These are phyloP conservation scores for Ranitomeya variabilis DNA, from an alignment of 2,113 vertebrate genomes.

Conservation along the genomic window DNA sequence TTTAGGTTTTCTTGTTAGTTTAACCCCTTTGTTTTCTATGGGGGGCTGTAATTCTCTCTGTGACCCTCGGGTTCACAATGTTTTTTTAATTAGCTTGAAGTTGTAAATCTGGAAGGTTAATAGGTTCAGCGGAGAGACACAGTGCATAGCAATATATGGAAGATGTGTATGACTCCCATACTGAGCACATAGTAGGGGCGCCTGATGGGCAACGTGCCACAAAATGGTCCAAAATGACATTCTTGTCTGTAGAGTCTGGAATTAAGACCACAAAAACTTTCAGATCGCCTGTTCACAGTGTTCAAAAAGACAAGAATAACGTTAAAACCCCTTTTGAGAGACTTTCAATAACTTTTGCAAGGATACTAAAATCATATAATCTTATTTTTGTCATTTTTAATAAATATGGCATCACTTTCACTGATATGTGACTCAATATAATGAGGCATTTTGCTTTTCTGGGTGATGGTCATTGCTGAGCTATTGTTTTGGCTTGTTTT, in stretches of 20 bases:
- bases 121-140: not conserved
- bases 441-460: not conserved
- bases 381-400: not conserved
- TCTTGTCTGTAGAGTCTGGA: no score
- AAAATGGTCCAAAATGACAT: no score
- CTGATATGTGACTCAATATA: not conserved
- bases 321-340: not conserved
- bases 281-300: not conserved
- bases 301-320: not conserved
- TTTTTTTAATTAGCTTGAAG: constrained; percentile 43
- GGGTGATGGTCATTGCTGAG: not conserved
- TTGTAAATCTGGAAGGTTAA: constrained; percentile 49
- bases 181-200: no score
- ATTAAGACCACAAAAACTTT: not conserved
- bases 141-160: not conserved
- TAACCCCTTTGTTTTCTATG: constrained; percentile 41
- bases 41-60: not conserved
- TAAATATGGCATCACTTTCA: not conserved
- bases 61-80: constrained; percentile 35
- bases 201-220: no score
- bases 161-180: not conserved
- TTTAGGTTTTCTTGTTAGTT: constrained; percentile 33
- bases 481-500: not conserved
- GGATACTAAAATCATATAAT: not conserved
- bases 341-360: not conserved